A percentile compares a stretch with the other conserved stretches of the same genome.
Conservation (phyloP, 2,113 vertebrate species). For the Grammomys dolichurus region DNA sequence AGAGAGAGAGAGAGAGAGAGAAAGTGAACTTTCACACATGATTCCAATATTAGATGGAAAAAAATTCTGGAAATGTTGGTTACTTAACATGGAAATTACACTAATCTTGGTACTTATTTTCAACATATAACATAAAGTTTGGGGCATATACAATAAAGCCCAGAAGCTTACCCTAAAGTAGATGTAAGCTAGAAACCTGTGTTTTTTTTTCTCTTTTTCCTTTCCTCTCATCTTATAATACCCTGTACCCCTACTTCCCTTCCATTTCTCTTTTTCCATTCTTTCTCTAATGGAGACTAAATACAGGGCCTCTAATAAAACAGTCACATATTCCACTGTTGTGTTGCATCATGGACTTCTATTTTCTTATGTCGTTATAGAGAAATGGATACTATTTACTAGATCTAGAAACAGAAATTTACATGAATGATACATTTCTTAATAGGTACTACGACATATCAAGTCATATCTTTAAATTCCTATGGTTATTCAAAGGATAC, state of each 20-base stretch:
- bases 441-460: neutral
- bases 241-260: too few relatives aligned
- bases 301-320: neutral
- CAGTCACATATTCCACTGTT: neutral
- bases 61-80: neutral
- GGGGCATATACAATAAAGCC: neutral
- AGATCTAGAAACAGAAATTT: neutral
- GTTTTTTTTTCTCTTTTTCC: accelerated
- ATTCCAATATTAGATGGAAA: neutral
- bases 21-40: neutral
- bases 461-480: neutral
- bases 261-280: too few relatives aligned
- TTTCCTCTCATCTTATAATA: accelerated
- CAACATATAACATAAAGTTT: neutral
- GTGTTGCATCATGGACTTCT: neutral
- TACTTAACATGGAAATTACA: neutral
- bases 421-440: neutral
- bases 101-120: neutral
- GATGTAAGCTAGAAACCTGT: neutral
- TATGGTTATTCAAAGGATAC: neutral
- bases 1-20: neutral
- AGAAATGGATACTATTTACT: neutral
- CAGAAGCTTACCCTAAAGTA: neutral
- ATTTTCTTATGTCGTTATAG: neutral
- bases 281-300: neutral